These are phyloP conservation scores for Pammene aurita DNA, from an alignment of 2,888 invertebrate species.

Conservation along the genomic window DNA sequence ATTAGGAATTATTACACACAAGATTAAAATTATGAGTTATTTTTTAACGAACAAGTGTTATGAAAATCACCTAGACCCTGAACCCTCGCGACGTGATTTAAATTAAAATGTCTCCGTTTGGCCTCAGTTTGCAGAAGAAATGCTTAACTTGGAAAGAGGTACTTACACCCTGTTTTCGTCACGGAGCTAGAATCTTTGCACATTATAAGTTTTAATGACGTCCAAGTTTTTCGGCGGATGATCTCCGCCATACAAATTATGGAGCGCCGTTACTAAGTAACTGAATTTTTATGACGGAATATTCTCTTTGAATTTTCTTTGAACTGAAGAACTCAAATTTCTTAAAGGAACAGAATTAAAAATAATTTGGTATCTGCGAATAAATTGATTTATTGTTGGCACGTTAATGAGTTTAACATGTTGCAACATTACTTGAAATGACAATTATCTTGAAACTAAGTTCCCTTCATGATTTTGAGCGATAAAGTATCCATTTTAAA, in stretches of 20 bases:
- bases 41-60: constrained; percentile 10
- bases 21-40: neutral
- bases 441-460: no score
- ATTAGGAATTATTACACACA: neutral
- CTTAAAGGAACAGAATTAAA: constrained; percentile 52
- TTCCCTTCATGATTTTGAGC: no score
- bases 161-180: constrained; percentile 46
- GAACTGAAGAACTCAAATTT: constrained; percentile 52
- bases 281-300: constrained; percentile 50
- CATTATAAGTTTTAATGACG: constrained; percentile 63
- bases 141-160: constrained; percentile 43
- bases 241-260: constrained; percentile 62
- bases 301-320: constrained; percentile 53
- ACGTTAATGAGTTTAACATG: constrained; percentile 46
- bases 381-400: constrained; percentile 59
- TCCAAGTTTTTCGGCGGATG: constrained; percentile 54
- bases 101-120: constrained; percentile 36
- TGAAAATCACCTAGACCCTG: constrained; percentile 30
- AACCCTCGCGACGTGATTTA: constrained; percentile 35
- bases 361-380: constrained; percentile 58
- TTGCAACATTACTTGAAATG: no score
- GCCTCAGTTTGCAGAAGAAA: constrained; percentile 23
- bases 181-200: constrained; percentile 45
- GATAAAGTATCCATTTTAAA: no score
- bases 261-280: constrained; percentile 50